phyloP scores from a whole-genome alignment of 2,113 vertebrate genomes.

The Oriolus oriolus region DNA sequence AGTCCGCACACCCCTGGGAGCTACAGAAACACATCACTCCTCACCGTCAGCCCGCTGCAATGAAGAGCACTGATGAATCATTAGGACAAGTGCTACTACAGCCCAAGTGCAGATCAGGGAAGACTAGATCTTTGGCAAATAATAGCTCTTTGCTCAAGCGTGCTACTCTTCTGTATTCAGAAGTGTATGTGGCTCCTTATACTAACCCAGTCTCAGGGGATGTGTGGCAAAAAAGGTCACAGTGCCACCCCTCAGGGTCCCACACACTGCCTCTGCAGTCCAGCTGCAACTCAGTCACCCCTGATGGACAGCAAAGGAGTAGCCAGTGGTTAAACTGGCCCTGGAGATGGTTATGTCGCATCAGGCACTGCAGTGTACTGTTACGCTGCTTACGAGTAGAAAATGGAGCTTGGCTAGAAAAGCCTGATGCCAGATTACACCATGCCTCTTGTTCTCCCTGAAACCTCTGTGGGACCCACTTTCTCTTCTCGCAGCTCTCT shows the following conservation, averaged over 20 bases:
- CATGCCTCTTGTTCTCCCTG: not conserved
- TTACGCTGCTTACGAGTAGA: not conserved
- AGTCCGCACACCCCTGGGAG: not conserved
- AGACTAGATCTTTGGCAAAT: slow-evolving; percentile 29
- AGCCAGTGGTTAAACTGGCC: not conserved
- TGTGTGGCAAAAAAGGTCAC: not conserved
- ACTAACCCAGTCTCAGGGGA: not conserved
- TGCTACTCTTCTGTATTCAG: not conserved
- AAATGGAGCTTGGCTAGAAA: not conserved
- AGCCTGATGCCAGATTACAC: not conserved
- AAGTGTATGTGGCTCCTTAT: not conserved
- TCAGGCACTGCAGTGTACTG: not conserved
- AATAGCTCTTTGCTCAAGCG: slow-evolving; percentile 13
- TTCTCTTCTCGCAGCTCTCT: not conserved
- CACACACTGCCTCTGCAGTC: not conserved
- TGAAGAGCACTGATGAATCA: not conserved
- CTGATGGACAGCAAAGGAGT: not conserved
- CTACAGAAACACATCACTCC: not conserved
- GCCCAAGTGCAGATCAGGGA: slow-evolving; percentile 50
- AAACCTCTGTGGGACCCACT: not conserved
- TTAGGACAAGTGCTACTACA: slow-evolving; percentile 51
- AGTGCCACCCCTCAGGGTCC: not conserved
- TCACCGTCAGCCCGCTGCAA: not conserved
- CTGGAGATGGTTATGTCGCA: not conserved
- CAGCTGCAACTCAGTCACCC: not conserved